Evolutionary conservation across 1,140 invertebrate genomes (phyloP), one percentile per base, ranked within the genome.

Genomic region (Macrobrachium rosenbergii): DNA sequence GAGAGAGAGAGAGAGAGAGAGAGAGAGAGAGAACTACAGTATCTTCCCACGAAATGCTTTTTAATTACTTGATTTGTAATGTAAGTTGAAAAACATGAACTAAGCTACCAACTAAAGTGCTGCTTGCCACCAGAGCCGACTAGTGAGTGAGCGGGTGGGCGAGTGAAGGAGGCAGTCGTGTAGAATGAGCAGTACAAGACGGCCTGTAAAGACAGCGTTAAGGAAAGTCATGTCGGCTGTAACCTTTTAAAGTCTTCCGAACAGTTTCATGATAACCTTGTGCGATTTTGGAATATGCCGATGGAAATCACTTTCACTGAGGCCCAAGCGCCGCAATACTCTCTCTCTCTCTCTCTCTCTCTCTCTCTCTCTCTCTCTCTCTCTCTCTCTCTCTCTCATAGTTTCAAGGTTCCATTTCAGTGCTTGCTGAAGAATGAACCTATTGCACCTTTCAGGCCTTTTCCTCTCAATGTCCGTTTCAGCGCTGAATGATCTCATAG

Each of bases 341-440:
- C 59, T 28, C 60, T 63, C 19, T 23, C 59, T 63, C 60, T 80
- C 58, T 81, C 78, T 81, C 60, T 80, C 58, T 82, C 80, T 82
- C 60, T 82, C 64, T 82, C 81, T 82, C 67, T 58, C 67, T 21
- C 67, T 82, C 81, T 67, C 19, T 72, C 81, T 52, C 81, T 73
- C 67, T 21, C 81, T 67, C 64, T 82, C 67, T 72, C 64, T n/a
- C 59, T 67, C 62, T 67, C 62, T 72, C 19, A n/a, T 5, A 73
- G 63, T 3, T 10, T 64, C 69, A 82, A 72, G 17, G 16, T 82
- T 21, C 45, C 21, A 8, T 19, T 16, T 64, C 37, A 62, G 12
- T 19, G 16, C n/a, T 79, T 79, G n/a, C 77, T 16, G 19, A 21
- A 16, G 19, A 19, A n/a, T 75, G 2, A 16, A 75, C 72, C 28